phyloP scores from a whole-genome alignment of 2,797 vertebrate genomes.

The Rallus crepitans region DNA sequence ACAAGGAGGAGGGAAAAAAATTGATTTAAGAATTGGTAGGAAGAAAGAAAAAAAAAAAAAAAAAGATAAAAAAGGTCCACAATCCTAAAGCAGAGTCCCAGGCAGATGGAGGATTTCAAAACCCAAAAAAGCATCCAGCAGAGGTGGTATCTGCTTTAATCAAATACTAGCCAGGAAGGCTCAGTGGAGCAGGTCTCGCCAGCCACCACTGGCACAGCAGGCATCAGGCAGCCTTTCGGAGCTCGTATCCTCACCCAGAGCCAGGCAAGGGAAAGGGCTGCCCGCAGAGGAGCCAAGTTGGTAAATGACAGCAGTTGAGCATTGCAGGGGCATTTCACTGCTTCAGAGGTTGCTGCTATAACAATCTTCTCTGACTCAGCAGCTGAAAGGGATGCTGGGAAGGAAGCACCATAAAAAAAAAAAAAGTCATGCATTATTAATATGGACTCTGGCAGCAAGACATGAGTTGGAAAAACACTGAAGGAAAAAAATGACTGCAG shows the following conservation, averaged over 20 bases:
- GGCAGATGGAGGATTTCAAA: neutral
- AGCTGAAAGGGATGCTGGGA: conserved; percentile 58
- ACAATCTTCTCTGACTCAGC: conserved; percentile 79
- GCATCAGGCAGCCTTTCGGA: conserved; percentile 5
- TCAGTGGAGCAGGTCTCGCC: neutral
- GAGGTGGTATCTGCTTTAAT: neutral
- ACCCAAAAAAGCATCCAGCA: neutral
- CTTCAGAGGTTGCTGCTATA: conserved; percentile 51
- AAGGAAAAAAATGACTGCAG: conserved; percentile 5
- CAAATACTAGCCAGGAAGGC: neutral
- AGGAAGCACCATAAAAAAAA: conserved; percentile 54
- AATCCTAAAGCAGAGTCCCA: neutral
- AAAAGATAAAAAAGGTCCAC: neutral
- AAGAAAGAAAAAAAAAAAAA: neutral
- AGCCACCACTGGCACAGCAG: neutral
- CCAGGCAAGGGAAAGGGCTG: neutral
- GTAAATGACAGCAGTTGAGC: conserved; percentile 40
- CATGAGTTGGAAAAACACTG: conserved; percentile 70
- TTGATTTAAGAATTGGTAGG: neutral
- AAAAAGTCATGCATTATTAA: conserved; percentile 76
- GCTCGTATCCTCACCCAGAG: neutral
- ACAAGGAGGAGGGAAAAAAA: neutral
- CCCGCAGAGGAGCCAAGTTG: neutral
- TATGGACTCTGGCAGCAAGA: conserved; percentile 64
- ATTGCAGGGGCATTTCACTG: conserved; percentile 50